A percentile compares a stretch with the other conserved stretches of the same genome.
These are phyloP conservation scores for Anguilla megastoma DNA, from an alignment of 2,797 vertebrate genomes.

Conservation along the genomic window DNA sequence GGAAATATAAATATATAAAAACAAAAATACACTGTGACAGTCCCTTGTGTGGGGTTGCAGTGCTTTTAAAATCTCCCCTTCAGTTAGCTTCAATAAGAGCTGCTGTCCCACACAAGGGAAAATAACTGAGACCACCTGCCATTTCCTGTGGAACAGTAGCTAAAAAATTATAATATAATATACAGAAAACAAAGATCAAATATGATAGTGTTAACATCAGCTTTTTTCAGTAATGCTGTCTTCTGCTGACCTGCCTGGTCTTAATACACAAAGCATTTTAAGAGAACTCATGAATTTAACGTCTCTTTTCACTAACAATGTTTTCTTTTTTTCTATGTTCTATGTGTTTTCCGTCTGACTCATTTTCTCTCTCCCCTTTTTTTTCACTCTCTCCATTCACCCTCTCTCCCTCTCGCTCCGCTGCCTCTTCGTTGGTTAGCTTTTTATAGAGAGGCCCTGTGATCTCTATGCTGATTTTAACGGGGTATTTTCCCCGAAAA, in stretches of 20 bases:
- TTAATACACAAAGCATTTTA: background rate
- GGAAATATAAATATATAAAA: no score
- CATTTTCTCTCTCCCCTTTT: slow-evolving; percentile 24
- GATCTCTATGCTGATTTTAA: slow-evolving; percentile 89
- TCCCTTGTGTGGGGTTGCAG: no score
- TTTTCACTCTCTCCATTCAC: slow-evolving; percentile 46
- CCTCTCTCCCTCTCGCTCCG: slow-evolving; percentile 38
- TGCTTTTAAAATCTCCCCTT: background rate
- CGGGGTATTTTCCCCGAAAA: slow-evolving; percentile 91
- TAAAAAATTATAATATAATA: background rate
- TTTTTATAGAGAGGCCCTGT: slow-evolving; percentile 82
- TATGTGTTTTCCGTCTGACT: slow-evolving; percentile 32
- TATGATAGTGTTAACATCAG: background rate
- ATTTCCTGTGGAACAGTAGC: background rate
- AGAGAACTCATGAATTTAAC: background rate
- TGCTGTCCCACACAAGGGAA: background rate
- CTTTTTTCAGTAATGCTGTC: background rate
- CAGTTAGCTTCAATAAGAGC: background rate
- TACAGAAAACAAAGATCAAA: background rate
- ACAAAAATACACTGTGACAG: no score
- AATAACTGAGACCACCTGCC: background rate
- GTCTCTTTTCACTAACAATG: slow-evolving; percentile 35
- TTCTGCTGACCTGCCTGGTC: background rate
- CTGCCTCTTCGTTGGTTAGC: slow-evolving; percentile 71
- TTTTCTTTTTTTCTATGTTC: slow-evolving; percentile 40